Evolutionary conservation across 2,797 vertebrate species (phyloP).

Genomic region (Gephyroberyx darwinii): DNA sequence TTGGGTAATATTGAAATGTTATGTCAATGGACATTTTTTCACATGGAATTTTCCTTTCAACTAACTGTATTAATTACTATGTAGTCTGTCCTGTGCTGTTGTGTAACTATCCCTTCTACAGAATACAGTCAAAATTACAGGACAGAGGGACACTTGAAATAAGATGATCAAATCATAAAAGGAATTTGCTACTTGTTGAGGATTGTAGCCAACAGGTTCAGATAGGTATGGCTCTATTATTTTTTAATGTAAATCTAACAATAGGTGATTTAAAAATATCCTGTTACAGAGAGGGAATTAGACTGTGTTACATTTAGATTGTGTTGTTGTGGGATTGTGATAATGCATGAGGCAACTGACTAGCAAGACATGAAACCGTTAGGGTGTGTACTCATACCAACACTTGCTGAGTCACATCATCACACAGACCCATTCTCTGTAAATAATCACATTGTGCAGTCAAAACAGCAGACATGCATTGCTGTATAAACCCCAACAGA

Average conservation of each 20-base stretch:
- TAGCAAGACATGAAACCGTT: slow-evolving; percentile 51
- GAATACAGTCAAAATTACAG: neutral
- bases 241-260: too few relatives aligned
- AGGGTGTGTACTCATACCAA: slow-evolving; percentile 59
- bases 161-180: too few relatives aligned
- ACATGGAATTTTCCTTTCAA: neutral
- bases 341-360: slow-evolving; percentile 17
- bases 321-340: neutral
- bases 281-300: too few relatives aligned
- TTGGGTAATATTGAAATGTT: slow-evolving; percentile 8
- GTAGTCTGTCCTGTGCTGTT: slow-evolving; percentile 4
- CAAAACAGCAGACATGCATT: slow-evolving; percentile 49
- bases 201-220: too few relatives aligned
- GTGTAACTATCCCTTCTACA: neutral
- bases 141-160: neutral
- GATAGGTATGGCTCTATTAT: too few relatives aligned
- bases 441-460: slow-evolving; percentile 59
- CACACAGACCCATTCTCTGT: slow-evolving; percentile 43
- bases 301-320: too few relatives aligned
- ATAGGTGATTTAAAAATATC: too few relatives aligned
- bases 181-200: too few relatives aligned
- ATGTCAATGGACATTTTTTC: neutral
- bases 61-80: neutral
- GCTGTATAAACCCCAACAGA: slow-evolving; percentile 45
- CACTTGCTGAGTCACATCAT: slow-evolving; percentile 68